Evolutionary conservation across 2,888 invertebrate genomes (phyloP).

Genomic region (Amphipoea oculea): DNA sequence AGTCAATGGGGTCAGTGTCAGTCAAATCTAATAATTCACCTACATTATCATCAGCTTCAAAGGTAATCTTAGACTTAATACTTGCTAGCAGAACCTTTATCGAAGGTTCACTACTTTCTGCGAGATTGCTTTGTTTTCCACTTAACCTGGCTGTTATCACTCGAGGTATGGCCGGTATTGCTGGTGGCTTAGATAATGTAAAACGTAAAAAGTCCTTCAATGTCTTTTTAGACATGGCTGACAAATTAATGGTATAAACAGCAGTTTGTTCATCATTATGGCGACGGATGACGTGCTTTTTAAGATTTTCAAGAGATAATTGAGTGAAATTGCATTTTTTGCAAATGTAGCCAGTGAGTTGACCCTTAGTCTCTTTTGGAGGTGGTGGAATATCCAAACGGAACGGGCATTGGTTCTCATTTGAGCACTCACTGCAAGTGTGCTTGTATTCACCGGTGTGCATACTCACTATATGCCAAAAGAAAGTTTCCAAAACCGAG

Average conservation of each 20-base stretch:
- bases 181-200: constrained; percentile 60
- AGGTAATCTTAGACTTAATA: constrained; percentile 81
- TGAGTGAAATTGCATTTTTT: constrained; percentile 94
- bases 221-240: constrained; percentile 77
- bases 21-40: constrained; percentile 56
- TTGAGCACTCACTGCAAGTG: constrained; percentile 91
- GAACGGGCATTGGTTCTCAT: constrained; percentile 77
- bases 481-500: constrained; percentile 88
- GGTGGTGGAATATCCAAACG: constrained; percentile 84
- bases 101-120: constrained; percentile 63
- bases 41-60: constrained; percentile 77
- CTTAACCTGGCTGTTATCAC: constrained; percentile 67
- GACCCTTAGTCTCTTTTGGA: constrained; percentile 81
- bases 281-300: constrained; percentile 91
- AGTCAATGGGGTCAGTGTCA: constrained; percentile 53
- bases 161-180: constrained; percentile 74
- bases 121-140: constrained; percentile 71
- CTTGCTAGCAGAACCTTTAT: constrained; percentile 41
- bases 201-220: constrained; percentile 68
- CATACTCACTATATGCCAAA: constrained; percentile 92
- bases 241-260: constrained; percentile 84
- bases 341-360: constrained; percentile 92
- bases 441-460: constrained; percentile 95
- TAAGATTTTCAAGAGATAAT: constrained; percentile 90
- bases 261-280: constrained; percentile 88